phyloP scores from a whole-genome alignment of 2,888 invertebrate genomes.

The Drosophila meridionalis region DNA sequence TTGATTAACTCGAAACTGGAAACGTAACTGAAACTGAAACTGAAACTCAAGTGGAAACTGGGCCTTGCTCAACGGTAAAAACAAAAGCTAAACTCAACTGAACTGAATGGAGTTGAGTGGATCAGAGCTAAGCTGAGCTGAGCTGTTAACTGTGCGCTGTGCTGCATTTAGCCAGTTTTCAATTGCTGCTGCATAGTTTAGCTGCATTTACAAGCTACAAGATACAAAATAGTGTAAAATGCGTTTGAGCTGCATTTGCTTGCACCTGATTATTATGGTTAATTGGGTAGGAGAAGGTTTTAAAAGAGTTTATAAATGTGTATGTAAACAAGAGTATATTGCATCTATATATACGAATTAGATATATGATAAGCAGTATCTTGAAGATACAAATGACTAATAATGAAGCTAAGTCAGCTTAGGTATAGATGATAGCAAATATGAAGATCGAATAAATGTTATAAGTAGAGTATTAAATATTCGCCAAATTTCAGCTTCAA shows the following conservation, averaged over 20 bases:
- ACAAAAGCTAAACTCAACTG: slow-evolving; percentile 38
- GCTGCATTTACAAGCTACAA: slow-evolving; percentile 36
- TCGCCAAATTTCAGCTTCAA: neutral
- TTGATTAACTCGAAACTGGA: slow-evolving; percentile 45
- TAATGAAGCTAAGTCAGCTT: neutral
- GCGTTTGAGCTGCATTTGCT: slow-evolving; percentile 38
- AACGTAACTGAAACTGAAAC: slow-evolving; percentile 36
- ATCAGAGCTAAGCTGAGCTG: neutral
- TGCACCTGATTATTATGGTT: slow-evolving; percentile 18
- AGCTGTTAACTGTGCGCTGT: slow-evolving; percentile 22
- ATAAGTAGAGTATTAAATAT: neutral
- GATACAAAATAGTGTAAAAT: slow-evolving; percentile 45
- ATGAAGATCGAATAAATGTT: too few relatives aligned
- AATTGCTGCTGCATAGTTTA: slow-evolving; percentile 30
- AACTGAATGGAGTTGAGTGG: slow-evolving; percentile 1
- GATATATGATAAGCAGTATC: neutral
- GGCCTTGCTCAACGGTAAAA: slow-evolving; percentile 28
- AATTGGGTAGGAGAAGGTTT: neutral
- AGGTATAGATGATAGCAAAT: too few relatives aligned
- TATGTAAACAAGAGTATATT: neutral
- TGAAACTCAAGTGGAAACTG: slow-evolving; percentile 22
- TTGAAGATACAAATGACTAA: neutral
- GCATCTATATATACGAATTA: neutral
- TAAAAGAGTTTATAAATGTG: neutral
- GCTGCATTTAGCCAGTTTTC: slow-evolving; percentile 57